Base-by-base conservation (phyloP, 1,140 invertebrate species). In the Bradysia coprophila region DNA sequence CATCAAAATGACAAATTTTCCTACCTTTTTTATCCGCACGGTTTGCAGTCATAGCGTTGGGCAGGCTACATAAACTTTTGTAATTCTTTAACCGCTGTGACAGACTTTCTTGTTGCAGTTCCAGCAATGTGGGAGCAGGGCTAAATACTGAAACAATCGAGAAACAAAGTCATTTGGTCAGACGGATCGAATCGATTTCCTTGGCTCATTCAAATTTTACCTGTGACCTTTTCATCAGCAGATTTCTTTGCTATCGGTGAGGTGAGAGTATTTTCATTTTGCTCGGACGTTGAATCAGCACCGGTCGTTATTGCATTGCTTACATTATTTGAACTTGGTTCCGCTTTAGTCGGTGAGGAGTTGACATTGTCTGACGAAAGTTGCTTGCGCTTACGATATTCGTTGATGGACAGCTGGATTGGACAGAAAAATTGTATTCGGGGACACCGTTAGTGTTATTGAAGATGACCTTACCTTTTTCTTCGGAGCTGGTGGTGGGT, bases 21-120 rank as follows among this genome's bases (percentile, higher is more conserved):
- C 11, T 36, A n/a, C 15, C 6, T n/a, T 36, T 10, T 36, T 36
- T 36, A 36, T 18, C 6, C 18, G n/a, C 13, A 16, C 10, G 18
- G 36, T 11, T 4, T 3, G n/a, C 36, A 38, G 21, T 18, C n/a
- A 10, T 10, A 20, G 36, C n/a, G n/a, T 13, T 31, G 28, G 28
- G 18, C 4, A 40, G 2, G 22, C 39, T 22, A 22, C n/a, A 19
- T 20, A 23, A 23, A 32, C 28, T 42, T 55, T 80, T 67, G 43
- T 73, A 55, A 45, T 50, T 18, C 56, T 78, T 71, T 46, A 84
- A 60, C 50, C 82, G 67, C 49, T 81, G 75, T 15, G 76, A 79
- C 20, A 83, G 66, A 56, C 76, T 81, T 57, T 84, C 80, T 45
- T 79, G 65, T 55, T 81, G 78, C 43, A 71, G 64, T 54, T 83